These are phyloP conservation scores for Leptopterna dolabrata DNA, from an alignment of 2,888 invertebrate genomes.

Conservation along the genomic window DNA sequence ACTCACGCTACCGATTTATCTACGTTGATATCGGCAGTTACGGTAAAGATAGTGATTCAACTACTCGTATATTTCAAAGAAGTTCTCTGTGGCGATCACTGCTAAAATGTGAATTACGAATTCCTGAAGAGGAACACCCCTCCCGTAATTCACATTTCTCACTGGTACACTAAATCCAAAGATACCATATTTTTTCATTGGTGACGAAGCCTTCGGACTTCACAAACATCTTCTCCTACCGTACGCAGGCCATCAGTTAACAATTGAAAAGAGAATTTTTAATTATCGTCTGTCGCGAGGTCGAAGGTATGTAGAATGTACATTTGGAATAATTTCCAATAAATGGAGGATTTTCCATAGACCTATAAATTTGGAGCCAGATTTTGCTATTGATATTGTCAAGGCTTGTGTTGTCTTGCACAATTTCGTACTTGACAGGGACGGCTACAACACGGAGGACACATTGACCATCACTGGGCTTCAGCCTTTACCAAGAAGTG, in stretches of 20 bases:
- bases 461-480: conserved; percentile 60
- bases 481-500: conserved; percentile 57
- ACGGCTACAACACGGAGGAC: conserved; percentile 59
- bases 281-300: conserved; percentile 63
- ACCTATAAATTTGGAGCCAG: conserved; percentile 63
- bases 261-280: no score
- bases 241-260: conserved; percentile 61
- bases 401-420: conserved; percentile 63
- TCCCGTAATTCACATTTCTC: no score
- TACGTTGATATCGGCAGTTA: background rate
- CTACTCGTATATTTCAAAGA: background rate
- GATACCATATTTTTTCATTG: conserved; percentile 63
- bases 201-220: conserved; percentile 64
- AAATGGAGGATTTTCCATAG: conserved; percentile 65
- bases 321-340: no score
- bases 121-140: no score
- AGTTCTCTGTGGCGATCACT: background rate
- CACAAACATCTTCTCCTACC: conserved; percentile 61
- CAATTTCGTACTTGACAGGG: conserved; percentile 61
- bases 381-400: conserved; percentile 63
- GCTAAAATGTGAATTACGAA: background rate
- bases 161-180: no score
- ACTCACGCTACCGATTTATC: background rate
- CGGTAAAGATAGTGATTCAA: conserved; percentile 35
- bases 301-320: no score